Evolutionary conservation across 2,888 invertebrate genomes (phyloP).

Genomic region (Macrophya annulata): DNA sequence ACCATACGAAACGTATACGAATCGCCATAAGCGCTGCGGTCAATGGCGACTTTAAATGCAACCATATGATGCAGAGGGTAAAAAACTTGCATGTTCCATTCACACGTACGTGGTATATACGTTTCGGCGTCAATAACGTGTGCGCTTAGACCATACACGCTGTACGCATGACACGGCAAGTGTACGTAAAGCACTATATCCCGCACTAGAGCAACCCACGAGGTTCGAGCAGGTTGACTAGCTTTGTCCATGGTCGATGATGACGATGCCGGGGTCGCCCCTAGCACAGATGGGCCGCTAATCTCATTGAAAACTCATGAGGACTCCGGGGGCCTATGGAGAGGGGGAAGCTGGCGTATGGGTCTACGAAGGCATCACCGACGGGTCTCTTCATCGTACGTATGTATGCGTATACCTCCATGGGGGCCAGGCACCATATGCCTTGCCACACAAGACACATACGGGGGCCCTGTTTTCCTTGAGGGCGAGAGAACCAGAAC

Average conservation of each 20-base stretch:
- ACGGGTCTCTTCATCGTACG: constrained; percentile 62
- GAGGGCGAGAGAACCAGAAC: constrained; percentile 40
- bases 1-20: constrained; percentile 59
- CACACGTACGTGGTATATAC: constrained; percentile 49
- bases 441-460: constrained; percentile 63
- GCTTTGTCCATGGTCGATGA: constrained; percentile 77
- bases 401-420: constrained; percentile 59
- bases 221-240: constrained; percentile 76
- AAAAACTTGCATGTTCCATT: constrained; percentile 66
- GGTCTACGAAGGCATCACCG: constrained; percentile 66
- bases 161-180: constrained; percentile 58
- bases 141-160: not conserved
- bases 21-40: constrained; percentile 69
- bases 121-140: constrained; percentile 18
- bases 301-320: constrained; percentile 80
- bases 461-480: constrained; percentile 53
- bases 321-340: constrained; percentile 72
- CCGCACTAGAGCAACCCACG: constrained; percentile 65
- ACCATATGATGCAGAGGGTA: constrained; percentile 73
- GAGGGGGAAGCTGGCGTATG: constrained; percentile 61
- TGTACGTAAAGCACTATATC: constrained; percentile 69
- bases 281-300: constrained; percentile 79
- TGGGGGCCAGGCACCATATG: constrained; percentile 78
- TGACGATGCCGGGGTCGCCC: constrained; percentile 76
- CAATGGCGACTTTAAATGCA: constrained; percentile 73